Conservation (phyloP, 35 echinoderm and acorn worm genomes). For the Lytechinus variegatus region DNA sequence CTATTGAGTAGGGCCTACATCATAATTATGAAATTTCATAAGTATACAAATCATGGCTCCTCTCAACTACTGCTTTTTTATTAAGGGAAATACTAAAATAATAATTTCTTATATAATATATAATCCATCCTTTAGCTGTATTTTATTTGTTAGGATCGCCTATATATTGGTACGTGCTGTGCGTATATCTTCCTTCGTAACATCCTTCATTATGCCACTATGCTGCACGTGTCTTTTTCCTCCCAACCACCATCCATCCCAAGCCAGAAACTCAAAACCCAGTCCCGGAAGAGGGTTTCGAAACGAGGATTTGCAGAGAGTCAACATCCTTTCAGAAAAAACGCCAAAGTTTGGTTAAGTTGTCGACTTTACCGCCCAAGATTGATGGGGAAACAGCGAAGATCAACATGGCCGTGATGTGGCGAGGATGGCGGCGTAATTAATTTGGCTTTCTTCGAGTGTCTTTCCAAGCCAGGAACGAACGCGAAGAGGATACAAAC, state of each 20-base stretch:
- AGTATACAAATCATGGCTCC: too few relatives aligned
- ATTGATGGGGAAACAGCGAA: slow-evolving; percentile 33
- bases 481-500: slow-evolving; percentile 28
- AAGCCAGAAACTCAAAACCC: background rate
- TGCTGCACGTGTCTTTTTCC: background rate
- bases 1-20: too few relatives aligned
- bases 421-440: slow-evolving; percentile 29
- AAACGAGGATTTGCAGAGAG: slow-evolving; percentile 9
- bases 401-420: background rate
- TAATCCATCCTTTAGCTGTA: too few relatives aligned
- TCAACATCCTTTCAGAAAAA: background rate
- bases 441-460: slow-evolving; percentile 31
- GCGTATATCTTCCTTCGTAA: background rate
- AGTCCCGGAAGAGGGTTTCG: slow-evolving; percentile 42
- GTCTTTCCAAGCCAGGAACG: background rate
- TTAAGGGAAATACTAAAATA: too few relatives aligned
- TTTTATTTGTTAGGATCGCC: background rate
- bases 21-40: too few relatives aligned
- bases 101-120: too few relatives aligned
- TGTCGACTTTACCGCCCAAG: slow-evolving; percentile 34
- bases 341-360: slow-evolving; percentile 9
- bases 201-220: background rate
- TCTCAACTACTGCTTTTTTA: too few relatives aligned
- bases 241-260: background rate
- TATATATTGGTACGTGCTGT: background rate